These are phyloP conservation scores for Pteruthius melanotis DNA, from an alignment of 2,113 vertebrate genomes.

Conservation along the genomic window DNA sequence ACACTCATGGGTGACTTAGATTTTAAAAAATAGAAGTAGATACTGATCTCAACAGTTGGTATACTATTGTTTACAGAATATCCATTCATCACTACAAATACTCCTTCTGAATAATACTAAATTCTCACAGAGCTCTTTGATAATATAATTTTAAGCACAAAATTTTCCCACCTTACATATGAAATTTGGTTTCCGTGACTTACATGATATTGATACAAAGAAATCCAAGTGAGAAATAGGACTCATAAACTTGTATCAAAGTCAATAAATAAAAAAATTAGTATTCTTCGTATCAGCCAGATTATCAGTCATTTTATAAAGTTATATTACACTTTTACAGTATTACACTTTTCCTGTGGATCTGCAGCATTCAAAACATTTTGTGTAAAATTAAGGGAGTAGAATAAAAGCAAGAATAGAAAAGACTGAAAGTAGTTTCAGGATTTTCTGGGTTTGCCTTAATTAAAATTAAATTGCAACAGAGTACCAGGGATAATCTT, in stretches of 20 bases:
- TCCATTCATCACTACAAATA: neutral
- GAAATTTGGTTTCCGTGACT: neutral
- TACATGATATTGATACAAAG: neutral
- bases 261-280: neutral
- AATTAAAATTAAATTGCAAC: neutral
- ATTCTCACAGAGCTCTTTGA: neutral
- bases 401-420: neutral
- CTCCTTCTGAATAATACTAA: neutral
- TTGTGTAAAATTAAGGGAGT: neutral
- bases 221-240: neutral
- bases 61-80: neutral
- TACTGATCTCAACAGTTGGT: neutral
- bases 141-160: neutral
- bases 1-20: neutral
- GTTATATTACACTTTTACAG: rapidly evolving
- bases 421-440: neutral
- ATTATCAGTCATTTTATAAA: neutral
- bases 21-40: neutral
- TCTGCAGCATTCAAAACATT: neutral
- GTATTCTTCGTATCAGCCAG: neutral
- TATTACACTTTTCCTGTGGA: neutral
- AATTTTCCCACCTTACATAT: neutral
- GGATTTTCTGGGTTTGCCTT: neutral
- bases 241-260: neutral
- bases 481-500: neutral